A percentile compares a stretch with the other conserved stretches of the same genome.
Evolutionary conservation across 2,888 invertebrate species (phyloP).

Genomic region (Sussaba pulchella): DNA sequence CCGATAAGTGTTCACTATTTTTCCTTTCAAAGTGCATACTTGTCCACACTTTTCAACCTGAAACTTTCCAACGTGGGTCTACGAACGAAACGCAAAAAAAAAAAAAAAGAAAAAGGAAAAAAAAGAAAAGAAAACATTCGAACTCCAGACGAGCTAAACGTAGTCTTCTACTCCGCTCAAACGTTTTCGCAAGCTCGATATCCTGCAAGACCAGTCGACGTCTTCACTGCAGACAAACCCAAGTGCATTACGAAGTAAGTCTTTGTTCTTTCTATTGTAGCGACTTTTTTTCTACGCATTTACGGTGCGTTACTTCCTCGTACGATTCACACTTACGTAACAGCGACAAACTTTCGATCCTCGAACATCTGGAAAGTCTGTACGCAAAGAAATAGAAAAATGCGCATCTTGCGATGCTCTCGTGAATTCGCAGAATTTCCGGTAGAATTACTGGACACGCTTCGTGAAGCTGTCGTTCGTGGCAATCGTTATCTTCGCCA

Average conservation of each 20-base stretch:
- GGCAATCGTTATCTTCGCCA: conserved; percentile 18
- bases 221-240: no score
- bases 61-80: conserved; percentile 67
- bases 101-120: neutral
- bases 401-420: no score
- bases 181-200: conserved; percentile 31
- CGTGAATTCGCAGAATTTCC: no score
- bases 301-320: no score
- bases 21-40: conserved; percentile 60
- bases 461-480: conserved; percentile 27
- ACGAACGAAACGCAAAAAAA: neutral
- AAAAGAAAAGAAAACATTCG: neutral
- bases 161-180: neutral
- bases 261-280: no score
- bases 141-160: no score
- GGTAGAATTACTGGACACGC: neutral
- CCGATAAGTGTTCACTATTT: conserved; percentile 42
- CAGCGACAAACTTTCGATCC: no score
- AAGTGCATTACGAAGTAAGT: no score
- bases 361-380: no score
- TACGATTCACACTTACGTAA: no score
- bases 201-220: conserved; percentile 8
- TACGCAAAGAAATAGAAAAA: no score
- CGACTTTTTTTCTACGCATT: no score
- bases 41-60: conserved; percentile 51